These are phyloP conservation scores for Lasiommata megera DNA, from an alignment of 2,888 invertebrate species.

Conservation along the genomic window DNA sequence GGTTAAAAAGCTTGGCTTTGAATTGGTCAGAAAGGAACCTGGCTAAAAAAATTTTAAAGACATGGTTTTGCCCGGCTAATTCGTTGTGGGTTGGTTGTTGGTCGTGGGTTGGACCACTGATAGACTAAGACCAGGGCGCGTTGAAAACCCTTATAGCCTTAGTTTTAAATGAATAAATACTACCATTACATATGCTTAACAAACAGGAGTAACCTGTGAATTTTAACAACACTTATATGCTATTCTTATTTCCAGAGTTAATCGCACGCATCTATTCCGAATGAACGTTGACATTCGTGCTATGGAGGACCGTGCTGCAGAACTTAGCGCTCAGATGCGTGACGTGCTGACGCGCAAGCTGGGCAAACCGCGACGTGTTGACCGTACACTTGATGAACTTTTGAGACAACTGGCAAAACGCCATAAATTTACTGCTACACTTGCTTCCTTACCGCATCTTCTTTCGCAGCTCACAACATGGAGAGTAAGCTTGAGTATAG, in stretches of 20 bases:
- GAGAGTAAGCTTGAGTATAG: conserved; percentile 46
- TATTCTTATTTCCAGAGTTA: conserved; percentile 75
- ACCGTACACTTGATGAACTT: conserved; percentile 64
- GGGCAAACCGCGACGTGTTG: conserved; percentile 63
- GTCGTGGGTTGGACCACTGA: too few species aligned
- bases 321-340: conserved; percentile 77
- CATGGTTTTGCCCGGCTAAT: too few species aligned
- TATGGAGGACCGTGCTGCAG: conserved; percentile 83
- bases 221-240: too few species aligned
- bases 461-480: conserved; percentile 56
- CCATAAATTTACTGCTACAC: conserved; percentile 61
- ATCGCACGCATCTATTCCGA: conserved; percentile 84
- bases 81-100: too few species aligned
- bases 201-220: too few species aligned
- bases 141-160: too few species aligned
- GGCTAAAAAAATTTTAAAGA: too few species aligned
- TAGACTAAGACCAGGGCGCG: too few species aligned
- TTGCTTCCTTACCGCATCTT: conserved; percentile 52
- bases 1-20: too few species aligned
- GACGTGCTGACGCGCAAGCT: conserved; percentile 66
- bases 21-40: too few species aligned
- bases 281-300: conserved; percentile 86
- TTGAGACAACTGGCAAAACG: conserved; percentile 64
- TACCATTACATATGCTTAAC: too few species aligned
- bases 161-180: too few species aligned